Conservation (phyloP, 2,797 vertebrate genomes). For the Myotis pilosus region DNA sequence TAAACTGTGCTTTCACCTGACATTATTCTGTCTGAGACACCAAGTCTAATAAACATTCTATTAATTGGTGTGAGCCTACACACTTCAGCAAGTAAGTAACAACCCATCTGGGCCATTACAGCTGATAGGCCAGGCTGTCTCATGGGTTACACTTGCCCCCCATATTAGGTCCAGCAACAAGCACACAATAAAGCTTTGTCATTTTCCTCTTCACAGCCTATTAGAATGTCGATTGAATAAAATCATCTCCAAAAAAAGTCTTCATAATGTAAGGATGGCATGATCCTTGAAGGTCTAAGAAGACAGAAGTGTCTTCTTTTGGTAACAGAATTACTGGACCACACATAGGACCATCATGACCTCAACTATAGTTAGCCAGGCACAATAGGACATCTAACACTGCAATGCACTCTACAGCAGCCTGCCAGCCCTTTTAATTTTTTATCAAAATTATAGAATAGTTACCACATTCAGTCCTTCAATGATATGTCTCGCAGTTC, state of each 20-base stretch:
- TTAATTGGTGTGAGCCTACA: conserved; percentile 94
- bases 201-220: conserved; percentile 86
- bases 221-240: conserved; percentile 96
- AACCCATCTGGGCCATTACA: conserved; percentile 95
- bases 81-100: conserved; percentile 93
- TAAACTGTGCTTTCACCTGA: conserved; percentile 98
- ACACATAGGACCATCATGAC: conserved; percentile 91
- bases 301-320: conserved; percentile 81
- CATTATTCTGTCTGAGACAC: conserved; percentile 98
- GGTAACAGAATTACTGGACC: conserved; percentile 90
- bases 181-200: conserved; percentile 88
- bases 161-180: conserved; percentile 98
- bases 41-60: conserved; percentile 96
- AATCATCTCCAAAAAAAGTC: conserved; percentile 97
- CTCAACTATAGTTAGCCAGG: conserved; percentile 93
- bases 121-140: conserved; percentile 97
- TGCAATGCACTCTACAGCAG: conserved; percentile 94
- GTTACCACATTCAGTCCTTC: conserved; percentile 97
- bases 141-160: conserved; percentile 98
- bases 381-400: conserved; percentile 96
- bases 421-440: conserved; percentile 94
- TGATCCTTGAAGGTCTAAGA: conserved; percentile 92
- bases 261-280: conserved; percentile 96
- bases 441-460: conserved; percentile 97
- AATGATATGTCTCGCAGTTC: conserved; percentile 93